Conservation (phyloP, 2,113 vertebrate species). For the Salvator merianae region DNA sequence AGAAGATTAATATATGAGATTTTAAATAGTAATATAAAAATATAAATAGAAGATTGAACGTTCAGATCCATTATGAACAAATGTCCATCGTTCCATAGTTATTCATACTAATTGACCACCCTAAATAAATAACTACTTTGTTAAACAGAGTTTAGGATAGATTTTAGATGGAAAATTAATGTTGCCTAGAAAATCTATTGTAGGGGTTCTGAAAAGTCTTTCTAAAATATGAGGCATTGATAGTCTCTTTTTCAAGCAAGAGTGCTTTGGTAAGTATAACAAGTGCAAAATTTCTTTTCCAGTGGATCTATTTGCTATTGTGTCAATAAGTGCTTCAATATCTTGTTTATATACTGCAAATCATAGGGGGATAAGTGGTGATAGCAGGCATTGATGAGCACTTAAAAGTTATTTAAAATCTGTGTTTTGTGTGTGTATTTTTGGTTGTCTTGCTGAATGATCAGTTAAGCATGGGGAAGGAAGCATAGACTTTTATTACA, state of each 20-base stretch:
- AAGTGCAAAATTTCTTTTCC: neutral
- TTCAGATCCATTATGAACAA: no score
- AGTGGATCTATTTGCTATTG: neutral
- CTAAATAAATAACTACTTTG: no score
- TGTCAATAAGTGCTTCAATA: neutral
- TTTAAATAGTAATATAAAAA: no score
- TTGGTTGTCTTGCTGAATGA: conserved; percentile 11
- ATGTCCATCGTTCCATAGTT: no score
- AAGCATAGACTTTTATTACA: conserved; percentile 31
- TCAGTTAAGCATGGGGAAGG: conserved; percentile 19
- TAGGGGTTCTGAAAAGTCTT: neutral
- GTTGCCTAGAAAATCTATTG: neutral
- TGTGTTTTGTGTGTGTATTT: neutral
- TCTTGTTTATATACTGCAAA: conserved; percentile 10
- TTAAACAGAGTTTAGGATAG: neutral
- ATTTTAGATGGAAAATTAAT: neutral
- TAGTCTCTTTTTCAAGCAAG: neutral
- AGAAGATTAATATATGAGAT: no score
- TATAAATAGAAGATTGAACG: no score
- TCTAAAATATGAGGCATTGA: neutral
- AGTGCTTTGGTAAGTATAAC: neutral
- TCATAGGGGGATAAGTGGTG: conserved; percentile 14
- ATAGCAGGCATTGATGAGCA: conserved; percentile 6
- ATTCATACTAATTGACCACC: no score
- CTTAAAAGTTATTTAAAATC: neutral